Conservation (phyloP, 2,113 vertebrate genomes). For the Labeo catla region DNA sequence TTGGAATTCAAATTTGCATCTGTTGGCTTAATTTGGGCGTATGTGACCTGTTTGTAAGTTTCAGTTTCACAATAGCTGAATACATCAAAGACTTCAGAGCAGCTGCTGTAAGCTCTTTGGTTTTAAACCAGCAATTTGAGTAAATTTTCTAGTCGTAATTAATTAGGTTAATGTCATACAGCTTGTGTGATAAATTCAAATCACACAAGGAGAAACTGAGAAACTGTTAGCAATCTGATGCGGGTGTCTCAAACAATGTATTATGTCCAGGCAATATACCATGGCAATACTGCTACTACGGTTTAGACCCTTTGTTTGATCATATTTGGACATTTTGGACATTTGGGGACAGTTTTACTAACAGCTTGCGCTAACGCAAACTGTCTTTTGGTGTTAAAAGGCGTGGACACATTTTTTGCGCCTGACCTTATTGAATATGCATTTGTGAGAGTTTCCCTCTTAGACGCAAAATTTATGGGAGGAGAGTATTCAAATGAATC, state of each 20-base stretch:
- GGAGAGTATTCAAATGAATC: too few relatives aligned
- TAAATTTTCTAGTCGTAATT: not conserved
- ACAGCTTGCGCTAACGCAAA: too few relatives aligned
- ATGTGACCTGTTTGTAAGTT: not conserved
- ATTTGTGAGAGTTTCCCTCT: too few relatives aligned
- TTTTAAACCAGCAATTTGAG: not conserved
- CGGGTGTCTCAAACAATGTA: not conserved
- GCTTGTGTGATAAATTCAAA: not conserved
- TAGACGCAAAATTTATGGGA: too few relatives aligned
- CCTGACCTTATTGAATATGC: too few relatives aligned
- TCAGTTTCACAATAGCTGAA: slow-evolving; percentile 3
- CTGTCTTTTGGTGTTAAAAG: too few relatives aligned
- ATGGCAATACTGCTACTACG: not conserved
- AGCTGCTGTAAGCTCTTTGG: not conserved
- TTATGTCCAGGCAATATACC: not conserved
- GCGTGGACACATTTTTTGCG: too few relatives aligned
- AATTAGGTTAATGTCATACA: not conserved
- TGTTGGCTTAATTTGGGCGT: not conserved
- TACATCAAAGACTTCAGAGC: not conserved
- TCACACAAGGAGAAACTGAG: not conserved
- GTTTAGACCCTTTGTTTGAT: not conserved
- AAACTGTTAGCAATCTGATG: not conserved
- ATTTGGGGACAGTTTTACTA: too few relatives aligned
- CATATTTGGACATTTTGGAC: not conserved
- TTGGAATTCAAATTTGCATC: not conserved